Conservation (phyloP, 2,113 vertebrate genomes). For the Clarias macrocephalus region DNA sequence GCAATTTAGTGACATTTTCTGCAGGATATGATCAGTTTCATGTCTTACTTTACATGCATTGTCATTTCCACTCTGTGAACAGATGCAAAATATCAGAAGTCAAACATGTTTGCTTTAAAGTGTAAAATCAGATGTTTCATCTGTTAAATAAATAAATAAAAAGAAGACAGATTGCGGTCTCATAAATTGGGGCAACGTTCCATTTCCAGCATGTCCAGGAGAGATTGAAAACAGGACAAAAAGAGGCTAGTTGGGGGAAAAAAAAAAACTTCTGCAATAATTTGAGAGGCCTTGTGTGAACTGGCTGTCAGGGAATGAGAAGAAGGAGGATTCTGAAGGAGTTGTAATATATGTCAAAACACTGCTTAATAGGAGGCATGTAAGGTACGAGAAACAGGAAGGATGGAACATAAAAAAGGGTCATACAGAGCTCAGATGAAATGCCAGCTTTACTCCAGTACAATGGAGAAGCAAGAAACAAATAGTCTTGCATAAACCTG, state of each 20-base stretch:
- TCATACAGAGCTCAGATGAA: constrained; percentile 71
- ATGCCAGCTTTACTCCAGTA: constrained; percentile 76
- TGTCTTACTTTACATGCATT: neutral
- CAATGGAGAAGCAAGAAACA: constrained; percentile 82
- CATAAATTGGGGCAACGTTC: constrained; percentile 64
- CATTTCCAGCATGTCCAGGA: constrained; percentile 62
- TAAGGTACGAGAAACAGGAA: constrained; percentile 17
- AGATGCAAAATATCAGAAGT: neutral
- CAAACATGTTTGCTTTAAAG: constrained; percentile 16
- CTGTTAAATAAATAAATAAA: constrained; percentile 28
- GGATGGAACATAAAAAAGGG: constrained; percentile 50
- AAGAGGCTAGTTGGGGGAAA: constrained; percentile 61
- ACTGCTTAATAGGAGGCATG: constrained; percentile 49
- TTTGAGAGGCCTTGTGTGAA: constrained; percentile 56
- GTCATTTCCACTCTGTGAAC: neutral
- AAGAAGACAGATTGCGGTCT: constrained; percentile 68
- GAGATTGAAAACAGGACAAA: constrained; percentile 66
- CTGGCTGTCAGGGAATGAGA: constrained; percentile 52
- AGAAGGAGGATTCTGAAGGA: constrained; percentile 31
- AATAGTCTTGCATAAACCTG: constrained; percentile 42
- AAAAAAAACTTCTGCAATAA: constrained; percentile 52
- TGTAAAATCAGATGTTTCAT: constrained; percentile 36
- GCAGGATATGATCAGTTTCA: neutral
- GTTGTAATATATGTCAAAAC: constrained; percentile 61
- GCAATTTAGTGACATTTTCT: constrained; percentile 16